Evolutionary conservation across 2,888 invertebrate genomes (phyloP).

Genomic region (Gerosis bhagava): DNA sequence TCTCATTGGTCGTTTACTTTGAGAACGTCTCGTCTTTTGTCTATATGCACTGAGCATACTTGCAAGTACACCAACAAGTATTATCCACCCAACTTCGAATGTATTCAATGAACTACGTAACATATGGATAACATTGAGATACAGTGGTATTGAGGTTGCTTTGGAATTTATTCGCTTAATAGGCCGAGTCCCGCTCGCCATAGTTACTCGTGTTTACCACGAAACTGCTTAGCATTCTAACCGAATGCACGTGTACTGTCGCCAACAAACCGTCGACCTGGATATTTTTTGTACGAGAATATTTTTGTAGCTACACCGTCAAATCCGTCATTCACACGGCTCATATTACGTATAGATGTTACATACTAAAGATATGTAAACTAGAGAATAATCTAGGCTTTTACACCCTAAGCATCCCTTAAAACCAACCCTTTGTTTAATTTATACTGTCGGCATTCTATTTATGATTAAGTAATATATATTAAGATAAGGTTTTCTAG

Average conservation of each 20-base stretch:
- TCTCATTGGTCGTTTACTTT: slow-evolving; percentile 65
- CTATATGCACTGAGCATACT: slow-evolving; percentile 53
- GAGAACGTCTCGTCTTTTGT: slow-evolving; percentile 67
- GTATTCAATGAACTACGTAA: not conserved
- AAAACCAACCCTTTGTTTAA: too few relatives aligned
- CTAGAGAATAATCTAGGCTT: too few relatives aligned
- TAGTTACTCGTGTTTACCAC: slow-evolving; percentile 56
- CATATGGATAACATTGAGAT: slow-evolving; percentile 5
- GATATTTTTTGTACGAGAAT: slow-evolving; percentile 64
- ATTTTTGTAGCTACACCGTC: slow-evolving; percentile 54
- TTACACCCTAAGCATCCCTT: too few relatives aligned
- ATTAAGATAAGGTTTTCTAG: too few relatives aligned
- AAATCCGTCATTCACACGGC: slow-evolving; percentile 64
- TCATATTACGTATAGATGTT: slow-evolving; percentile 30
- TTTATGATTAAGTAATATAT: too few relatives aligned
- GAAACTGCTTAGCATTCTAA: slow-evolving; percentile 78
- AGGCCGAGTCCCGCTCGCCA: slow-evolving; percentile 47
- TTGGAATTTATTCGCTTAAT: slow-evolving; percentile 33
- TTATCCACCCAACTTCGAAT: slow-evolving; percentile 45
- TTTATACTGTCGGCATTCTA: too few relatives aligned
- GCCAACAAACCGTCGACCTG: slow-evolving; percentile 73
- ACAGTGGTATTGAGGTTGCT: too few relatives aligned
- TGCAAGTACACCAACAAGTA: slow-evolving; percentile 51
- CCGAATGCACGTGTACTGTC: slow-evolving; percentile 63
- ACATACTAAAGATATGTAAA: too few relatives aligned